Percentiles rank a stretch among this genome's conserved stretches.
phyloP scores from a whole-genome alignment of 2,888 invertebrate genomes.

The Lithophane leautieri region DNA sequence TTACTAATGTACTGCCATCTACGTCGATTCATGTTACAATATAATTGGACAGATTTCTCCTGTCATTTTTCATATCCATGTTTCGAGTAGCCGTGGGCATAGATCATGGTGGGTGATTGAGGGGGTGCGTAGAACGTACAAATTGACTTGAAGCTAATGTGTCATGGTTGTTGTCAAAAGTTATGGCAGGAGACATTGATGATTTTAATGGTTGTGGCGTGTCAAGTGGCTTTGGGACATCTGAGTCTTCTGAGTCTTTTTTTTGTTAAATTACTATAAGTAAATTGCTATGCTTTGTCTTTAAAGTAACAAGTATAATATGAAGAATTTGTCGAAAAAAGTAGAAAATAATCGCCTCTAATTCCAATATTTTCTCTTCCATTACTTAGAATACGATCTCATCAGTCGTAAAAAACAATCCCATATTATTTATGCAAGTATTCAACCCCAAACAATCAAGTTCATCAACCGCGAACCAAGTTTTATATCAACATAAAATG shows the following conservation, averaged over 20 bases:
- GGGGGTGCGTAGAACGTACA: conserved; percentile 76
- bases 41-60: conserved; percentile 83
- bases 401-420: conserved; percentile 38
- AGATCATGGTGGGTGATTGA: conserved; percentile 74
- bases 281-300: not conserved
- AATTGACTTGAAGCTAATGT: conserved; percentile 72
- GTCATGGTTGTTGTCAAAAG: conserved; percentile 47
- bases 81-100: conserved; percentile 62
- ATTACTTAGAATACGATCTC: not conserved
- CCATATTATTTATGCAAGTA: conserved; percentile 21
- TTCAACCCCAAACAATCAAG: conserved; percentile 34
- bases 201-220: conserved; percentile 48
- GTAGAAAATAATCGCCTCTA: not conserved
- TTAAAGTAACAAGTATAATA: not conserved
- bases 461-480: conserved; percentile 34
- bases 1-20: conserved; percentile 74
- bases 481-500: conserved; percentile 59
- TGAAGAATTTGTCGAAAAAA: not conserved
- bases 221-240: conserved; percentile 44
- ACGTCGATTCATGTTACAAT: conserved; percentile 80
- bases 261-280: not conserved
- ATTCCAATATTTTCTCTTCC: not conserved
- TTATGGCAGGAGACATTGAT: conserved; percentile 50
- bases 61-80: conserved; percentile 79
- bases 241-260: not conserved